Base-by-base conservation (phyloP, 2,888 invertebrate genomes). In the Deroplatys truncata region DNA sequence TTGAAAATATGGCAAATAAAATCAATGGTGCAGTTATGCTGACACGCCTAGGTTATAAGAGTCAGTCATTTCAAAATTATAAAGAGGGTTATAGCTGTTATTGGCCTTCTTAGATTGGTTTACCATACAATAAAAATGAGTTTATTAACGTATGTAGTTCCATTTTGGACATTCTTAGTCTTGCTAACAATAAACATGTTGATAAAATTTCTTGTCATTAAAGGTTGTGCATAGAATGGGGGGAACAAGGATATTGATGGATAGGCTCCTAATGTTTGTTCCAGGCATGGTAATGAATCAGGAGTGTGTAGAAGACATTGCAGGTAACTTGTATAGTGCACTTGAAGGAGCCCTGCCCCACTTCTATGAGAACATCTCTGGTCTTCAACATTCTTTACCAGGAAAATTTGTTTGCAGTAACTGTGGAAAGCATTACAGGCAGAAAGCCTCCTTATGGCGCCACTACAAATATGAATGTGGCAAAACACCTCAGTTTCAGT, bases 401-500 rank as follows among this genome's bases (percentile, higher is more conserved):
- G 88, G 88, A n/a, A 84, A 89, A 43, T 72, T 88, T 87, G 82
- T 88, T 25, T 92, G 92, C 56, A 90, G 90, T 28, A 90, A 90
- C 16, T 92, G 92, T 90, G 91, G 91, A n/a, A 89, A 91, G 28
- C 88, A 89, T 15, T 91, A 91, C 89, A 91, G 90, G 20, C 89
- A 89, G 84, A 86, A 89, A 20, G 28, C 83, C 28, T 89, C 90
- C 0, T 89, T 91, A 25, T 89, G 89, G 88, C 88, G 91, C 88
- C 90, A 89, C 89, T 72, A 88, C 90, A 89, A 89, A 89, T 88
- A 89, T 85, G 91, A 92, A 91, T 92, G 92, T 90, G 92, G 93
- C 28, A 92, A 92, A 88, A 92, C 92, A 84, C 93, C 93, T 8
- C 92, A 92, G 89, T 93, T 93, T 90, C 91, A 91, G 15, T 93